Conservation (phyloP, 64 coral and sea anemone species). For the Orbicella faveolata region DNA sequence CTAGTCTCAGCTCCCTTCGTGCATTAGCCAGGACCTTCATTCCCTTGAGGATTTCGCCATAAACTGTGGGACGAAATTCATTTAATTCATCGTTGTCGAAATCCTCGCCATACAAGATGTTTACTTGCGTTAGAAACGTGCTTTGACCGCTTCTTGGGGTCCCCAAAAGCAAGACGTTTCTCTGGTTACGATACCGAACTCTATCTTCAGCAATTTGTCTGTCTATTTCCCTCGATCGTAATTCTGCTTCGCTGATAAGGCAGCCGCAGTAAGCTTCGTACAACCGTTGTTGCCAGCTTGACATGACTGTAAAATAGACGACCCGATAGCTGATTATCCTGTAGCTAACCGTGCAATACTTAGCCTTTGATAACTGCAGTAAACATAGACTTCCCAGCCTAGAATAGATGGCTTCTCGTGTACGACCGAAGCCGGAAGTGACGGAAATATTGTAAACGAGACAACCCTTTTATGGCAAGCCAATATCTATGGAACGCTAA, state of each 20-base stretch:
- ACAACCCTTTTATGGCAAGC: too few species aligned
- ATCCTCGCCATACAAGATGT: constrained; percentile 98
- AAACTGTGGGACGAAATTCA: constrained; percentile 90
- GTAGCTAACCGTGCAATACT: constrained; percentile 61
- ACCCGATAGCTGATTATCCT: constrained; percentile 20
- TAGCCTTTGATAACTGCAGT: constrained; percentile 43
- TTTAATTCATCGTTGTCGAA: constrained; percentile 79
- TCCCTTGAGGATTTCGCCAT: constrained; percentile 96
- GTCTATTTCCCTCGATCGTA: constrained; percentile 83
- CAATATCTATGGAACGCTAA: too few species aligned
- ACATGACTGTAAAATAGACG: constrained; percentile 75
- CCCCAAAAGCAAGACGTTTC: constrained; percentile 89
- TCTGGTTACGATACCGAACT: constrained; percentile 82
- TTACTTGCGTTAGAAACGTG: constrained; percentile 94
- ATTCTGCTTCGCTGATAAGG: constrained; percentile 55
- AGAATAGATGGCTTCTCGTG: too few species aligned
- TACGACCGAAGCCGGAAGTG: too few species aligned
- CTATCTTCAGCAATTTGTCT: constrained; percentile 92
- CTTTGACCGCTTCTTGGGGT: constrained; percentile 90
- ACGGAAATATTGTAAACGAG: too few species aligned
- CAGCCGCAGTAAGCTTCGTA: constrained; percentile 91
- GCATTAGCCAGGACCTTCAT: constrained; percentile 98
- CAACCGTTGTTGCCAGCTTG: constrained; percentile 75
- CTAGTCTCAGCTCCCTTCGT: constrained; percentile 87
- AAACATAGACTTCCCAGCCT: too few species aligned